A percentile compares a stretch with the other conserved stretches of the same genome.
phyloP scores from a whole-genome alignment of 2,888 invertebrate species.

The Mesoligia furuncula region DNA sequence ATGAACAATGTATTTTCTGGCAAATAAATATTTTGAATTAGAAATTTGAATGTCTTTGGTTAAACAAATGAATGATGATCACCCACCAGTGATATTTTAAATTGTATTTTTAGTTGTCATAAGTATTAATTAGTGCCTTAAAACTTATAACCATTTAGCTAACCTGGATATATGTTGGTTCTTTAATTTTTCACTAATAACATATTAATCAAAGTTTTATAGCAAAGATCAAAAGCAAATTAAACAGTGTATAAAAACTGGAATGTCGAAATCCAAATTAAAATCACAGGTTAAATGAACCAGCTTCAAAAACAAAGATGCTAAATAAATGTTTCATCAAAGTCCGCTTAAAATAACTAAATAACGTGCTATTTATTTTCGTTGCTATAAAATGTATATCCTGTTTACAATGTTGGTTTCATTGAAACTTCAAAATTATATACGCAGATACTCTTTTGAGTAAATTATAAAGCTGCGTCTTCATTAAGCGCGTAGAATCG shows the following conservation, averaged over 20 bases:
- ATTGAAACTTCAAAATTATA: slow-evolving; percentile 45
- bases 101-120: neutral
- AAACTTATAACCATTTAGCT: neutral
- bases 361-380: slow-evolving; percentile 55
- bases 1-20: no score
- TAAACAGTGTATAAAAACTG: slow-evolving; percentile 9
- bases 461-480: slow-evolving; percentile 8
- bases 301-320: slow-evolving; percentile 34
- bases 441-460: slow-evolving; percentile 11
- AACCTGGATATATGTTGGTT: neutral
- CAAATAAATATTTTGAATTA: no score
- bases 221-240: slow-evolving; percentile 29
- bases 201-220: neutral
- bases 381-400: slow-evolving; percentile 49
- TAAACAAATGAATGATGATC: neutral
- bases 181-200: neutral
- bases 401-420: slow-evolving; percentile 49
- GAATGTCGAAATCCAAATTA: no score
- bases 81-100: neutral
- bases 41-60: neutral
- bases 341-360: slow-evolving; percentile 42
- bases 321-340: slow-evolving; percentile 51
- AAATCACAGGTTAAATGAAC: slow-evolving; percentile 3
- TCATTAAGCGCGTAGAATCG: neutral
- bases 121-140: neutral